Evolutionary conservation across 2,888 invertebrate genomes (phyloP).

Genomic region (Phlogophora meticulosa): DNA sequence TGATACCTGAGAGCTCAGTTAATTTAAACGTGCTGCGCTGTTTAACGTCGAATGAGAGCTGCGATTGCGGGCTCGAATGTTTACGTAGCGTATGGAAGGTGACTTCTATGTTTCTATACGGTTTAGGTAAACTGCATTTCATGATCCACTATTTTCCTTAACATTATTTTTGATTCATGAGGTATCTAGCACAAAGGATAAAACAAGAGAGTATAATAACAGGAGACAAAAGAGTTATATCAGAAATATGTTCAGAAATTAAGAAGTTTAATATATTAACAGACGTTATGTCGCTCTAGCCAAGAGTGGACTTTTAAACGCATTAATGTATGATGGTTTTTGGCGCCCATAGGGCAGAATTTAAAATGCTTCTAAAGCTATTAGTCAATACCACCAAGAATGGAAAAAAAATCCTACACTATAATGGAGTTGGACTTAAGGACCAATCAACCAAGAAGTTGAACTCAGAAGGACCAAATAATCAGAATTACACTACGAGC

Average conservation of each 20-base stretch:
- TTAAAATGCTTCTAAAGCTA: no score
- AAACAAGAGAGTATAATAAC: no score
- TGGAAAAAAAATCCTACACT: no score
- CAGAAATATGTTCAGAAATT: no score
- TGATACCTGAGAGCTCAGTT: constrained; percentile 59
- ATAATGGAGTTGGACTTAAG: not conserved
- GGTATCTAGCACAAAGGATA: no score
- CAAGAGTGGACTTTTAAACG: no score
- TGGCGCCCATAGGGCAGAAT: no score
- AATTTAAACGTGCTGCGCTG: constrained; percentile 52
- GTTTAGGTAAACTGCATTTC: not conserved
- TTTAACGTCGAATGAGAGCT: constrained; percentile 40
- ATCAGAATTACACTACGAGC: not conserved
- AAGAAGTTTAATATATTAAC: no score
- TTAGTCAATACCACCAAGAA: no score
- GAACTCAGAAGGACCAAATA: not conserved
- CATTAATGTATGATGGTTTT: no score
- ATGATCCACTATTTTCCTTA: not conserved
- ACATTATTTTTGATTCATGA: not conserved
- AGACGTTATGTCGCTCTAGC: no score
- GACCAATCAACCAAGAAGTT: not conserved
- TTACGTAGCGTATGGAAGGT: constrained; percentile 23
- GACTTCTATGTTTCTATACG: constrained; percentile 2
- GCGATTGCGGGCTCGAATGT: constrained; percentile 30
- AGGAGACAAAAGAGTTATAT: no score